These are phyloP conservation scores for Xenopus laevis DNA, from an alignment of 2,113 vertebrate species.

Conservation along the genomic window DNA sequence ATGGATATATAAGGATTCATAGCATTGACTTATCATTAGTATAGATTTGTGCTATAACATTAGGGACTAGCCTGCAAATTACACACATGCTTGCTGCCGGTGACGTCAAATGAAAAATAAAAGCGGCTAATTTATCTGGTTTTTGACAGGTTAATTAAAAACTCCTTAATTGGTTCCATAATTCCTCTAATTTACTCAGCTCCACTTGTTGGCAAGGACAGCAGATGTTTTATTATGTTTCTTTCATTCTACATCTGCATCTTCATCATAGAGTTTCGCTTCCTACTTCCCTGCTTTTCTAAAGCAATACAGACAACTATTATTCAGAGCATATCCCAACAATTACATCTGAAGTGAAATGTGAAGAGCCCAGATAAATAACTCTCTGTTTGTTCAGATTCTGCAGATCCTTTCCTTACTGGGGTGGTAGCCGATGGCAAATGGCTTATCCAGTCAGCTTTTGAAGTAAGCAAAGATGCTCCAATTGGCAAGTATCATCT, in stretches of 20 bases:
- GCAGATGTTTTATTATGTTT: constrained; percentile 34
- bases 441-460: too few species aligned
- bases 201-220: constrained; percentile 4
- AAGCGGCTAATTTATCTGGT: constrained; percentile 24
- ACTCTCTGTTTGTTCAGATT: neutral
- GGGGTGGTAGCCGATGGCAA: too few species aligned
- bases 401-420: too few species aligned
- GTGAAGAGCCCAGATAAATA: neutral
- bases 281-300: constrained; percentile 23
- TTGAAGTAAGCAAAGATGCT: too few species aligned
- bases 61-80: neutral
- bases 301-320: neutral
- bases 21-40: too few species aligned
- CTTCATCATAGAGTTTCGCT: constrained; percentile 4
- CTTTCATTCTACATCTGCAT: constrained; percentile 25
- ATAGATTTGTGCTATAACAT: too few species aligned
- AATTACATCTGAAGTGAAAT: neutral
- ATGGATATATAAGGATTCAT: too few species aligned
- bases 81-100: neutral
- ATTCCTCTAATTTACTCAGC: constrained; percentile 26
- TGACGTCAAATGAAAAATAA: constrained; percentile 11
- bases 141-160: constrained; percentile 38
- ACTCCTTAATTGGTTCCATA: constrained; percentile 30
- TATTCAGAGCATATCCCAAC: neutral
- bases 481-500: too few species aligned